Base-by-base conservation (phyloP, 2,888 invertebrate genomes). In the Hirtodrosophila cameraria region DNA sequence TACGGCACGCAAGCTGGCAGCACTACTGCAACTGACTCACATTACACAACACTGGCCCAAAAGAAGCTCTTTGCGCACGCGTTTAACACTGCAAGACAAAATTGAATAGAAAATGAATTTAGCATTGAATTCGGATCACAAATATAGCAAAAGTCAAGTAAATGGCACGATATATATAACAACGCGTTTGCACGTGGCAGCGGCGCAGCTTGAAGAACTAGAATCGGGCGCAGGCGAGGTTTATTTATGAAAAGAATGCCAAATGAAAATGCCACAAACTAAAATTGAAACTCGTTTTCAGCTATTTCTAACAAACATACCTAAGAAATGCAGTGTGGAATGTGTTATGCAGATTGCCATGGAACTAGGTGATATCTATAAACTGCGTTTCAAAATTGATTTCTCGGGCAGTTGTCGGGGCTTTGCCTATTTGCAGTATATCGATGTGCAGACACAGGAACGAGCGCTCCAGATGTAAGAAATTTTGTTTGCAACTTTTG, bases 381-480 rank as follows among this genome's bases (percentile, higher is more conserved):
- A 69, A 20, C 42, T 90, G 4, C 86, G 89, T 1, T 89, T 80
- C 28, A 90, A 89, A 59, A 74, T 90, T 0, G 75, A 86, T 38
- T 86, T 69, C 25, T 53, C 75, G 0, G 86, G 87, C 1, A 8
- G 27, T 0, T 77, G 84, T 1, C 86, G 89, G 1, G 88, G 88
- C 1, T 88, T 71, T 39, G 90, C 89, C 9, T 90, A 85, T 30
- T 45, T 89, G 46, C 89, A 90, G 48, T 90, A 87, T 16, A 33
- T 83, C 1, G 67, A 88, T 35, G 54, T 60, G 2, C 38, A 25
- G 1, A 41, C 68, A 2, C 71, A 74, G 63, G 3, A 43, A 0
- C 20, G 43, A 11, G 86, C 84, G 0, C 9, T 88, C 3, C 0
- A 27, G 9, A 23, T 36, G 89, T 90, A 49, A 69, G 75, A 23